Percentiles rank a stretch among this genome's conserved stretches.
These are phyloP conservation scores for Gasteruption jaculator DNA, from an alignment of 2,888 invertebrate genomes.

Conservation along the genomic window DNA sequence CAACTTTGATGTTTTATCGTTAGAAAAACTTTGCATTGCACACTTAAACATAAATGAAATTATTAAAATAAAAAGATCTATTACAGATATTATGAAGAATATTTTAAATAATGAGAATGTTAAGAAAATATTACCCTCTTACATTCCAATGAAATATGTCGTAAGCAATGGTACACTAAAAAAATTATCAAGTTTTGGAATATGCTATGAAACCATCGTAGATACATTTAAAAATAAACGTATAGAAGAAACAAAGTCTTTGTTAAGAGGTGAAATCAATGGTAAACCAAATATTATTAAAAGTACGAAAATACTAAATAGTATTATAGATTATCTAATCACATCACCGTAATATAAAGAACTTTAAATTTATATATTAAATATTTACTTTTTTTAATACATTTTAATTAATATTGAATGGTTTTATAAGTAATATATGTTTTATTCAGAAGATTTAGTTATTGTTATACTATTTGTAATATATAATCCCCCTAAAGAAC, in stretches of 20 bases:
- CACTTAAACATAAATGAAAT: neutral
- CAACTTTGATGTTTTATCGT: neutral
- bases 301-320: neutral
- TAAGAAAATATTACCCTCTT: neutral
- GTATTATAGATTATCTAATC: no score
- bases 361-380: no score
- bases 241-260: neutral
- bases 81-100: neutral
- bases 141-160: neutral
- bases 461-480: no score
- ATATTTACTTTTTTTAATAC: no score
- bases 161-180: neutral
- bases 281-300: slow-evolving; percentile 1
- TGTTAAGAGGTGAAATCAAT: slow-evolving; percentile 1
- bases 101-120: neutral
- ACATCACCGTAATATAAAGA: no score
- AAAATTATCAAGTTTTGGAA: neutral
- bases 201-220: neutral
- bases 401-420: no score
- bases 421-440: no score
- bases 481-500: no score
- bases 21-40: neutral
- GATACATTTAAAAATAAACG: neutral
- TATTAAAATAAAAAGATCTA: neutral
- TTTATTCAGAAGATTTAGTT: no score